Evolutionary conservation across 2,113 vertebrate species (phyloP).

Genomic region (Psephotus haematonotus): DNA sequence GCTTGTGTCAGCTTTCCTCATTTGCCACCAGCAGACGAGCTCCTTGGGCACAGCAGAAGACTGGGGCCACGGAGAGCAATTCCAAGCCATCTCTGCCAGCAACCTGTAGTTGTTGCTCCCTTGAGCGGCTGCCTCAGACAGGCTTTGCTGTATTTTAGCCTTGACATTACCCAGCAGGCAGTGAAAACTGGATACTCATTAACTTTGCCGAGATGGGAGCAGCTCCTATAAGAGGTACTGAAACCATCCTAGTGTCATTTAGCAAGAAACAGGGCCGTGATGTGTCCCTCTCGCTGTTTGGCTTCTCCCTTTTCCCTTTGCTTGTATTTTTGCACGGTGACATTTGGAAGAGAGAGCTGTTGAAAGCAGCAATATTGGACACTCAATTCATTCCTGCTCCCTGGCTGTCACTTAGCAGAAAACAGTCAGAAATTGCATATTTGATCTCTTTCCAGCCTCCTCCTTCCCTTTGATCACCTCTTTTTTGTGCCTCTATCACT

Average conservation of each 20-base stretch:
- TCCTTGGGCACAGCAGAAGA: slow-evolving; percentile 30
- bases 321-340: slow-evolving; percentile 47
- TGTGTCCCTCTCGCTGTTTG: slow-evolving; percentile 39
- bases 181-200: slow-evolving; percentile 59
- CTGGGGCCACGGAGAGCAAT: not conserved
- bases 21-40: not conserved
- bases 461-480: slow-evolving; percentile 46
- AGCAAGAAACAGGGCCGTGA: slow-evolving; percentile 34
- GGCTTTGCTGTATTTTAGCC: slow-evolving; percentile 65
- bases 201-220: slow-evolving; percentile 54
- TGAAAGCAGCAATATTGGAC: slow-evolving; percentile 1
- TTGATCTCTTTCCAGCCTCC: slow-evolving; percentile 36
- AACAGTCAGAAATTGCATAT: slow-evolving; percentile 53
- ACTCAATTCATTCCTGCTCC: slow-evolving; percentile 12
- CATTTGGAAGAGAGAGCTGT: slow-evolving; percentile 37
- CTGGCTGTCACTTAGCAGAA: slow-evolving; percentile 32
- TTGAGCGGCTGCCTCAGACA: slow-evolving; percentile 32
- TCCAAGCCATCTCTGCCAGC: not conserved
- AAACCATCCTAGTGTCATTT: slow-evolving; percentile 57
- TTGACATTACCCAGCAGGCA: slow-evolving; percentile 70
- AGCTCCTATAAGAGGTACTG: slow-evolving; percentile 67
- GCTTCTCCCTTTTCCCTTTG: not conserved
- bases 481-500: not conserved
- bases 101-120: slow-evolving; percentile 19
- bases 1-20: not conserved